Evolutionary conservation across 2,113 vertebrate genomes (phyloP), one percentile per base, ranked within the genome.

Genomic region (Sturnira hondurensis): DNA sequence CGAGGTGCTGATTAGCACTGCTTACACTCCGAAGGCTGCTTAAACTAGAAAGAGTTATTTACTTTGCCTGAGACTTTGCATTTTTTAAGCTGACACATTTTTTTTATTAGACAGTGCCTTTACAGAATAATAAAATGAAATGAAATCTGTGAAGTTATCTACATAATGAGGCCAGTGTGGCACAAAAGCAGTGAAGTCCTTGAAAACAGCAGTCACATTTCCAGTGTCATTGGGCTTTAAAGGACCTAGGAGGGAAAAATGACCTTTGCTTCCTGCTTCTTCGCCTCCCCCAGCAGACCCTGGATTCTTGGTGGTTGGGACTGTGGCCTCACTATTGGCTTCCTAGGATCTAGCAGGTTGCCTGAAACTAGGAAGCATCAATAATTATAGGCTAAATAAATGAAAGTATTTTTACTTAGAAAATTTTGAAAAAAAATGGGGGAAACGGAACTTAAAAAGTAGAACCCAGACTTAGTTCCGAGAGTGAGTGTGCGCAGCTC

Each of bases 71-170:
- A 89, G 52, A 78, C 84, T 77, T 86, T 5, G 41, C 65, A 90
- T 88, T 96, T 95, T 91, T 92, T 67, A 82, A 94, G 63, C 58
- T 78, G 92, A 92, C 61, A 80, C 70, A 4, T 78, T 80, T 81
- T 81, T 82, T 93, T 88, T 61, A 80, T 80, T 70, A 95, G 82
- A 77, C 16, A 67, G 36, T 70, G 22, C 38, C 88, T 67, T 86
- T 87, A 63, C n/a, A 73, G 92, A 65, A 81, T 92, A 95, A 93
- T 96, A 86, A 85, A 83, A 86, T 84, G 81, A 63, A 91, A 91
- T 20, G 38, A 36, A 36, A 84, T 93, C 83, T 93, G 93, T 96
- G 97, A 96, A 36, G 28, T 77, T 92, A 45, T 90, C 86, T 93
- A 47, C n/a, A 38, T 91, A 92, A 94, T 36, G 88, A 96, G 65